Percentiles rank a stretch among this genome's conserved stretches.
Evolutionary conservation across 2,113 vertebrate genomes (phyloP).

Genomic region (Varanus salvator): DNA sequence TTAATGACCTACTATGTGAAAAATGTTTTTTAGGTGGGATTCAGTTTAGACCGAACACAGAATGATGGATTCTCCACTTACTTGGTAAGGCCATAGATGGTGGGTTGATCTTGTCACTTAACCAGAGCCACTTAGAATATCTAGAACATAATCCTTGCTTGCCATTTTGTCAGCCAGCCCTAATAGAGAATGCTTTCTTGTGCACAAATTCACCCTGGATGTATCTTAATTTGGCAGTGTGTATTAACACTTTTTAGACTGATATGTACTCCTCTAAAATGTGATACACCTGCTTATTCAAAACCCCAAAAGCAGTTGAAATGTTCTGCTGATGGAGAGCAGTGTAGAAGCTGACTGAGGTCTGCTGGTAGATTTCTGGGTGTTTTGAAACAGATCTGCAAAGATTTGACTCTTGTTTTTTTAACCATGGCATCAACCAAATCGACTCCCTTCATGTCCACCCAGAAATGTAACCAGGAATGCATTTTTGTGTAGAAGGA

Average conservation of each 20-base stretch:
- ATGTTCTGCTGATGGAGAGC: rapidly evolving
- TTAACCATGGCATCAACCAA: no score
- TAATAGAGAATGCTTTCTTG: background rate
- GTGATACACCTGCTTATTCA: background rate
- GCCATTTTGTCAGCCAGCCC: background rate
- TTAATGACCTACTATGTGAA: background rate
- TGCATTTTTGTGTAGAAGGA: no score
- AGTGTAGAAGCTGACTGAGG: rapidly evolving
- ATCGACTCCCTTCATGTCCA: no score
- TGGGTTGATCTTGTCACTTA: background rate
- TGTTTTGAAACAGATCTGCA: no score
- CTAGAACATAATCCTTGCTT: background rate
- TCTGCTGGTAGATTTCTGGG: no score
- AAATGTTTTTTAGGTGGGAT: slow-evolving; percentile 78
- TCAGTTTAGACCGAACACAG: slow-evolving; percentile 85
- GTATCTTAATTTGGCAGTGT: no score
- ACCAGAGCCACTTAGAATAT: background rate
- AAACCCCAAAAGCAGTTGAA: background rate
- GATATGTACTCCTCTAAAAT: no score
- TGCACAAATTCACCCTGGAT: no score
- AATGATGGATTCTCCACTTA: slow-evolving; percentile 88
- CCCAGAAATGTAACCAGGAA: no score
- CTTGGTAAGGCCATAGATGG: slow-evolving; percentile 75
- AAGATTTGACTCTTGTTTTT: no score
- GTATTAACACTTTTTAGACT: background rate